Percentiles rank a stretch among this genome's conserved stretches.
phyloP scores from a whole-genome alignment of 1,140 invertebrate species.

The Microplitis demolitor region DNA sequence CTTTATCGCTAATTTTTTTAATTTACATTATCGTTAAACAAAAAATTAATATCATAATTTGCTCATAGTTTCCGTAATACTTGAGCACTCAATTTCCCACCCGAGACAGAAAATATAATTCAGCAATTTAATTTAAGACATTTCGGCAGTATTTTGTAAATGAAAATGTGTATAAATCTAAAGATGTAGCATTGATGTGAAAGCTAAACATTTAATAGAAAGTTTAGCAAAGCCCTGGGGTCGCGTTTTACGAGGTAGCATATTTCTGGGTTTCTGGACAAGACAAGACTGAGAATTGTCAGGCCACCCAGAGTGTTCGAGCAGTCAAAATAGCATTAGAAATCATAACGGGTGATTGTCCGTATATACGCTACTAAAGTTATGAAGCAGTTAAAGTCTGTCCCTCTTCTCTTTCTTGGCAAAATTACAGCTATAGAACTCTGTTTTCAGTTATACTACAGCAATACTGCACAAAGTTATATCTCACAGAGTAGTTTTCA shows the following conservation, averaged over 20 bases:
- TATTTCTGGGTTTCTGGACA: slow-evolving; percentile 54
- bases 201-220: slow-evolving; percentile 30
- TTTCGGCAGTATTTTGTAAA: neutral
- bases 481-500: neutral
- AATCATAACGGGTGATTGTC: slow-evolving; percentile 62
- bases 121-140: no score
- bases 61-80: no score
- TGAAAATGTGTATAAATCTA: neutral
- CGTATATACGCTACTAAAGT: slow-evolving; percentile 45
- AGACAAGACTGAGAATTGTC: slow-evolving; percentile 24
- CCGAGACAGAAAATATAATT: no score
- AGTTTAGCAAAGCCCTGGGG: slow-evolving; percentile 36
- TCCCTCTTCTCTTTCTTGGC: slow-evolving; percentile 18
- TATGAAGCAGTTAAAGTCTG: slow-evolving; percentile 60
- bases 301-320: slow-evolving; percentile 45
- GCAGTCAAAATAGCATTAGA: slow-evolving; percentile 60
- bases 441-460: neutral
- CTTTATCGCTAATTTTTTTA: neutral
- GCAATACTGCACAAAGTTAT: neutral
- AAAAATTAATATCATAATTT: no score
- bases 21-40: neutral
- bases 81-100: no score
- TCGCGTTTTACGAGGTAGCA: slow-evolving; percentile 59
- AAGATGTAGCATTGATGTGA: neutral
- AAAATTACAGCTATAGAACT: neutral